phyloP scores from a whole-genome alignment of 2,888 invertebrate species.

The Pammene fasciana region DNA sequence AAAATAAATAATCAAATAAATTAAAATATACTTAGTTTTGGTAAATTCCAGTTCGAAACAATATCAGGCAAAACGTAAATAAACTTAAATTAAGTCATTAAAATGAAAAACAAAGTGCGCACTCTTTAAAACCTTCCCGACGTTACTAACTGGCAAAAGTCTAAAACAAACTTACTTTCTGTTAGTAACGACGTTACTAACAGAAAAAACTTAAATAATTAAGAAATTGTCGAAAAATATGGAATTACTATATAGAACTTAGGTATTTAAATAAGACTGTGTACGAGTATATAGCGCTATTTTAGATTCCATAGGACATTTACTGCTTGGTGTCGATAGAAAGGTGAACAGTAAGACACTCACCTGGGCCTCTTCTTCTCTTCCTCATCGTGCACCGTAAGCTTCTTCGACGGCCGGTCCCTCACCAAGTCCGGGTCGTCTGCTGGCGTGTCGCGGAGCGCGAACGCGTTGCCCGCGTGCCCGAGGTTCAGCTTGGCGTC shows the following conservation, averaged over 20 bases:
- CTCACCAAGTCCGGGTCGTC: conserved; percentile 44
- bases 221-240: too few relatives aligned
- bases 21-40: background rate
- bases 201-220: too few relatives aligned
- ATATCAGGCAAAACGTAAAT: background rate
- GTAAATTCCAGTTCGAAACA: background rate
- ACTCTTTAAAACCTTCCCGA: background rate
- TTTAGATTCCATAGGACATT: too few relatives aligned
- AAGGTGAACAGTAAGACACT: background rate
- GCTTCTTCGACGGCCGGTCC: too few relatives aligned
- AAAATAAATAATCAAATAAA: background rate
- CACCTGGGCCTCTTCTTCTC: too few relatives aligned
- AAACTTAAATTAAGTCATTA: background rate
- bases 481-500: conserved; percentile 94
- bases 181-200: too few relatives aligned
- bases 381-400: too few relatives aligned
- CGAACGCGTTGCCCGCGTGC: conserved; percentile 97
- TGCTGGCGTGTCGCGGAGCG: conserved; percentile 91
- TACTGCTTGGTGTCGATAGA: background rate
- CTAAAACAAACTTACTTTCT: too few relatives aligned
- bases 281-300: too few relatives aligned
- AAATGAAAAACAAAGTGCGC: background rate
- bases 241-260: too few relatives aligned
- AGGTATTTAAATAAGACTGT: too few relatives aligned
- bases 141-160: too few relatives aligned